Conservation (phyloP, 2,113 vertebrate genomes). For the Triplophysa dalaica region DNA sequence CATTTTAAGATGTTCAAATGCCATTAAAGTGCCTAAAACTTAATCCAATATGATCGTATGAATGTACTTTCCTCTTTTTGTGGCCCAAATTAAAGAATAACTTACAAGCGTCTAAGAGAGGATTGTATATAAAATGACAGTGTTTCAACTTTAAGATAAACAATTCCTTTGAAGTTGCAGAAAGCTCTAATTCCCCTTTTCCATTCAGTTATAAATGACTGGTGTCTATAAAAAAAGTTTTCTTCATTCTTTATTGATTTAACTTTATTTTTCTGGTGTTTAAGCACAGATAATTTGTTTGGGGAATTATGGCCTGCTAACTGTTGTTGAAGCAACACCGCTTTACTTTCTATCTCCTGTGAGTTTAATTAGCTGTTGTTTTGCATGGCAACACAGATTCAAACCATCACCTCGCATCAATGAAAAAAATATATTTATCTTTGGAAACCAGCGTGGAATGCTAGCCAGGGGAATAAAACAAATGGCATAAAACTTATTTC, state of each 20-base stretch:
- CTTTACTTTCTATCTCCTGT: conserved; percentile 40
- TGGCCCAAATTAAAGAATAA: no score
- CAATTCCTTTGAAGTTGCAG: no score
- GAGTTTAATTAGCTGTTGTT: conserved; percentile 58
- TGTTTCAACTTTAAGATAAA: no score
- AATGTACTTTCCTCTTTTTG: no score
- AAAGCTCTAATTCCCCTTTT: no score
- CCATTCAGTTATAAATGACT: neutral
- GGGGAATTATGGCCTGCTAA: conserved; percentile 36
- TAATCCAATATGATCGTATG: no score
- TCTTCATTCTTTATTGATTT: neutral
- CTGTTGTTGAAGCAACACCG: conserved; percentile 48
- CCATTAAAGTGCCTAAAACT: no score
- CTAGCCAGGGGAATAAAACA: conserved; percentile 34
- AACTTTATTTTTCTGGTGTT: conserved; percentile 19
- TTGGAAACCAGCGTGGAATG: conserved; percentile 23
- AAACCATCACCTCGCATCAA: conserved; percentile 48
- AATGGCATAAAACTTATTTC: neutral
- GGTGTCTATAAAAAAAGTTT: neutral
- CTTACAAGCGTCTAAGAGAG: no score
- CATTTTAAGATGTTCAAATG: no score
- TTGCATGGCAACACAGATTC: conserved; percentile 47
- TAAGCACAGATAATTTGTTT: conserved; percentile 45
- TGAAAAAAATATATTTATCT: conserved; percentile 47
- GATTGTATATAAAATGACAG: no score